Evolutionary conservation across 2,888 invertebrate genomes (phyloP).

Genomic region (Cephalotes varians): DNA sequence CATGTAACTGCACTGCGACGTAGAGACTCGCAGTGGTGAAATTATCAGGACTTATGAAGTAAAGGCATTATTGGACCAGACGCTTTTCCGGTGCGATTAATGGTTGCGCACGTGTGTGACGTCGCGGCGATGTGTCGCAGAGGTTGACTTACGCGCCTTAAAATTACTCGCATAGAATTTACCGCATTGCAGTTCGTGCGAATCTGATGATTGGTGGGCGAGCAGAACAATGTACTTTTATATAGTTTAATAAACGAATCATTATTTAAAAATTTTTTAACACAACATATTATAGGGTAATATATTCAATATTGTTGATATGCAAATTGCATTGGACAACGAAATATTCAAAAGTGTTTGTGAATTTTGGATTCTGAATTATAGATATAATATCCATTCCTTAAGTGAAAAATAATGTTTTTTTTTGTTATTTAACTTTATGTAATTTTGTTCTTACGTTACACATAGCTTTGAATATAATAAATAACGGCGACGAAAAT

Average conservation of each 20-base stretch:
- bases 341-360: neutral
- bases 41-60: constrained; percentile 15
- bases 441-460: neutral
- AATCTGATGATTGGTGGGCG: constrained; percentile 2
- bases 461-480: neutral
- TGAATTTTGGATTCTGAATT: neutral
- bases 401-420: neutral
- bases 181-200: constrained; percentile 64
- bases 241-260: neutral
- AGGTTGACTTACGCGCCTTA: constrained; percentile 6
- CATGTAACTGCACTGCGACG: constrained; percentile 42
- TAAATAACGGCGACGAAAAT: neutral
- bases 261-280: neutral
- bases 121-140: constrained; percentile 16
- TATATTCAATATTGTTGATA: neutral
- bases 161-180: constrained; percentile 16
- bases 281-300: neutral
- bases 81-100: neutral
- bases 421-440: neutral
- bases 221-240: neutral
- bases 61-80: constrained; percentile 20
- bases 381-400: neutral
- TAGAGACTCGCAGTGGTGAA: neutral
- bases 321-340: neutral
- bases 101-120: constrained; percentile 35